These are phyloP conservation scores for Buteo buteo DNA, from an alignment of 2,113 vertebrate genomes.

Conservation along the genomic window DNA sequence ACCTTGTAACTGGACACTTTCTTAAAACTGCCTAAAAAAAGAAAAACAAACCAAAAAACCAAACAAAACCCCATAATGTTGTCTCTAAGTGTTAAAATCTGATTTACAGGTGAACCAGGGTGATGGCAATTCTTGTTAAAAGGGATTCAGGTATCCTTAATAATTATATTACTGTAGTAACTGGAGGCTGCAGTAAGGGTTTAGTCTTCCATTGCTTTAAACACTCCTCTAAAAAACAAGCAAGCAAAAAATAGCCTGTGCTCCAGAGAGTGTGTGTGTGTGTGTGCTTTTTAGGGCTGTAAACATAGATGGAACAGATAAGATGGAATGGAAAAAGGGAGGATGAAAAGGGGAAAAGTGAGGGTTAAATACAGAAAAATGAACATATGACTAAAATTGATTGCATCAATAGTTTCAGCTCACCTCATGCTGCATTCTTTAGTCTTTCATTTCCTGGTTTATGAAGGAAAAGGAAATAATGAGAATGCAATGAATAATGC, in stretches of 20 bases:
- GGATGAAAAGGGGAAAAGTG: not conserved
- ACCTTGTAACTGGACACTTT: not conserved
- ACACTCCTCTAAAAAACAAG: not conserved
- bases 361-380: not conserved
- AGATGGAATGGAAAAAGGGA: not conserved
- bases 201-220: not conserved
- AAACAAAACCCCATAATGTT: not conserved
- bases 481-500: conserved; percentile 11
- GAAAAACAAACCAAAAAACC: too few relatives aligned
- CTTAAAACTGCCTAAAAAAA: not conserved
- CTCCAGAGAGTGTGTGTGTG: not conserved
- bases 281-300: not conserved
- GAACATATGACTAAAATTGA: not conserved
- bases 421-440: not conserved
- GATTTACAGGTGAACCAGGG: not conserved
- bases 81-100: conserved; percentile 14
- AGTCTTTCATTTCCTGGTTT: conserved; percentile 14
- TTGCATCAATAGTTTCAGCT: not conserved
- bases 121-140: not conserved
- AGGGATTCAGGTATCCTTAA: not conserved
- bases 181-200: not conserved
- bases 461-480: conserved; percentile 11
- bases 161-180: not conserved
- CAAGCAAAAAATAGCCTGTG: not conserved
- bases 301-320: not conserved